These are phyloP conservation scores for Vipera latastei DNA, from an alignment of 2,797 vertebrate genomes.

Conservation along the genomic window DNA sequence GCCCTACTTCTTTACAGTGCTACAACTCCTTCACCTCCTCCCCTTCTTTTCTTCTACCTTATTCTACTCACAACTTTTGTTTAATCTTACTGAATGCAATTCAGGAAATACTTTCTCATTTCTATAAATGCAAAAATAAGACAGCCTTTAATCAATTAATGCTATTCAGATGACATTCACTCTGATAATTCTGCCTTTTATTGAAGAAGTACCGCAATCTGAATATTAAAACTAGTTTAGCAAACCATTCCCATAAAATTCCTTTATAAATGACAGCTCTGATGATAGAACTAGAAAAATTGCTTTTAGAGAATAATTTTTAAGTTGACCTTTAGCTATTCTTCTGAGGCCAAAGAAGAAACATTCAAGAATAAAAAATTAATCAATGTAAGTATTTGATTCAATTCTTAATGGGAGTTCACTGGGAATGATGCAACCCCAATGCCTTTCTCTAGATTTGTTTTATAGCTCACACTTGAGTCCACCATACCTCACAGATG, in stretches of 20 bases:
- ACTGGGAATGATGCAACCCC: slow-evolving; percentile 33
- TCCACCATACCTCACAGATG: neutral
- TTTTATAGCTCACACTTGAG: neutral
- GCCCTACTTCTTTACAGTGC: neutral
- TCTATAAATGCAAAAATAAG: neutral
- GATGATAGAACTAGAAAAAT: neutral
- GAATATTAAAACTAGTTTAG: neutral
- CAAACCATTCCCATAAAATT: neutral
- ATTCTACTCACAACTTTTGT: neutral
- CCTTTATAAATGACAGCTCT: slow-evolving; percentile 18
- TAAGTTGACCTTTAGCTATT: neutral
- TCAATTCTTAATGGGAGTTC: slow-evolving; percentile 16
- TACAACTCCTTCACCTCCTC: neutral
- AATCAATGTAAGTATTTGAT: slow-evolving; percentile 27
- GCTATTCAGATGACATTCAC: neutral
- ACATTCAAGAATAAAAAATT: slow-evolving; percentile 20
- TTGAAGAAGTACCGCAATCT: neutral
- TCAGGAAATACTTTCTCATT: neutral
- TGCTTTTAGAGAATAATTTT: neutral
- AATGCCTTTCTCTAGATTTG: slow-evolving; percentile 32
- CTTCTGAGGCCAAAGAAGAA: neutral
- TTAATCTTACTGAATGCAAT: neutral
- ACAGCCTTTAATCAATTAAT: neutral
- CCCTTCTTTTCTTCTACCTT: neutral
- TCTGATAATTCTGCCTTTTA: neutral